phyloP scores from a whole-genome alignment of 37 sponge, comb jelly and placozoan species.

The Halisarca cf. caerulea region DNA sequence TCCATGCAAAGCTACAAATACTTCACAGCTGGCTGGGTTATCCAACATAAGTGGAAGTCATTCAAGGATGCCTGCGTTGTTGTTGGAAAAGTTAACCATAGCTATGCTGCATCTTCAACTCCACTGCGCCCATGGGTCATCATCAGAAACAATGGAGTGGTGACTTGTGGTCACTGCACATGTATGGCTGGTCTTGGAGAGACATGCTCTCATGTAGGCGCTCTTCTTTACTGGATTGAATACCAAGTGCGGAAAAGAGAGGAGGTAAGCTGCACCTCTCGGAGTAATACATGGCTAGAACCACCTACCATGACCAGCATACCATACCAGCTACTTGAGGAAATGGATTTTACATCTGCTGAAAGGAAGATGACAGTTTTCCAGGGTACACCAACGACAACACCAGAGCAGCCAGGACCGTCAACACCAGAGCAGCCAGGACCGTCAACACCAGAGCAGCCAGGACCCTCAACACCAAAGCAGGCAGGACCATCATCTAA shows the following conservation, averaged over 20 bases:
- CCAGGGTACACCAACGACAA: too few species aligned
- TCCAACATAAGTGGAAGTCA: not conserved
- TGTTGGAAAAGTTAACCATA: not conserved
- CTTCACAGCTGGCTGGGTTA: not conserved
- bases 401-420: too few species aligned
- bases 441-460: too few species aligned
- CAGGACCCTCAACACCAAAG: too few species aligned
- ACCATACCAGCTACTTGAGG: constrained; percentile 20
- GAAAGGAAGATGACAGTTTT: constrained; percentile 20
- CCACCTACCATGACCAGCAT: constrained; percentile 5
- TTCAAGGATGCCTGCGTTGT: not conserved
- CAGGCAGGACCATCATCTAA: too few species aligned
- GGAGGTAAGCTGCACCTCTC: constrained; percentile 5
- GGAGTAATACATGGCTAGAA: not conserved
- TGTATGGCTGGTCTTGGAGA: constrained; percentile 17
- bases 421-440: too few species aligned
- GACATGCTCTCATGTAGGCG: not conserved
- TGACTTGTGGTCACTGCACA: constrained; percentile 8
- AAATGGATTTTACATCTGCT: constrained; percentile 18
- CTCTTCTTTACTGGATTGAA: constrained; percentile 2
- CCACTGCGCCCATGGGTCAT: not conserved
- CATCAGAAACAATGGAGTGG: not conserved
- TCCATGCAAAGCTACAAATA: constrained; percentile 2
- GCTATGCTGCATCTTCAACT: not conserved
- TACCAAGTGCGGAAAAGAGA: not conserved